Percentiles rank a stretch among this genome's conserved stretches.
Conservation (phyloP, 2,888 invertebrate species). For the Spodoptera picta region DNA sequence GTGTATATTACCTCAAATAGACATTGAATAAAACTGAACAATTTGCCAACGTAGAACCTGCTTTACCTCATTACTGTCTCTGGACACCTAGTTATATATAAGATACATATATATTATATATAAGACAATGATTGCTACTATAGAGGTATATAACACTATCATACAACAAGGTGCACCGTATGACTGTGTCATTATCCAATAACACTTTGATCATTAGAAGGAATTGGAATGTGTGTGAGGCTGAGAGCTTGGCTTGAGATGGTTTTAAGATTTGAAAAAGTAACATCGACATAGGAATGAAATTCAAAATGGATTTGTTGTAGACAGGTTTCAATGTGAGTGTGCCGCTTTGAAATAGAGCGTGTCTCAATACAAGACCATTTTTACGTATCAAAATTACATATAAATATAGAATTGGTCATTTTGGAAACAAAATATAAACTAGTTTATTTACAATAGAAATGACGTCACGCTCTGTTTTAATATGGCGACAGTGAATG, state of each 20-base stretch:
- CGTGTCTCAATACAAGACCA: background rate
- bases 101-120: slow-evolving; percentile 1
- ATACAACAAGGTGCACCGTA: slow-evolving; percentile 51
- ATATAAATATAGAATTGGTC: no score
- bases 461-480: slow-evolving; percentile 33
- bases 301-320: slow-evolving; percentile 45
- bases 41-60: slow-evolving; percentile 47
- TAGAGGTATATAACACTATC: slow-evolving; percentile 3
- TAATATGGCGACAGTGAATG: slow-evolving; percentile 39
- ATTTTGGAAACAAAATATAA: no score
- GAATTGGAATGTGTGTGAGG: slow-evolving; percentile 42
- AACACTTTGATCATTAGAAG: slow-evolving; percentile 19
- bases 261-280: slow-evolving; percentile 17
- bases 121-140: slow-evolving; percentile 11
- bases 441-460: no score
- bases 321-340: slow-evolving; percentile 57
- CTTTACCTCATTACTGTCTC: slow-evolving; percentile 48
- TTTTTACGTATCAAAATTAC: background rate
- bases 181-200: slow-evolving; percentile 46
- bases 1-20: slow-evolving; percentile 45
- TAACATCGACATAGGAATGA: slow-evolving; percentile 44
- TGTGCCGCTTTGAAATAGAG: slow-evolving; percentile 36
- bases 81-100: slow-evolving; percentile 39
- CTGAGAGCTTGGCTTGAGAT: slow-evolving; percentile 23
- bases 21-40: slow-evolving; percentile 41